A percentile compares a stretch with the other conserved stretches of the same genome.
Evolutionary conservation across 2,888 invertebrate genomes (phyloP).

Genomic region (Steinernema scapterisci): DNA sequence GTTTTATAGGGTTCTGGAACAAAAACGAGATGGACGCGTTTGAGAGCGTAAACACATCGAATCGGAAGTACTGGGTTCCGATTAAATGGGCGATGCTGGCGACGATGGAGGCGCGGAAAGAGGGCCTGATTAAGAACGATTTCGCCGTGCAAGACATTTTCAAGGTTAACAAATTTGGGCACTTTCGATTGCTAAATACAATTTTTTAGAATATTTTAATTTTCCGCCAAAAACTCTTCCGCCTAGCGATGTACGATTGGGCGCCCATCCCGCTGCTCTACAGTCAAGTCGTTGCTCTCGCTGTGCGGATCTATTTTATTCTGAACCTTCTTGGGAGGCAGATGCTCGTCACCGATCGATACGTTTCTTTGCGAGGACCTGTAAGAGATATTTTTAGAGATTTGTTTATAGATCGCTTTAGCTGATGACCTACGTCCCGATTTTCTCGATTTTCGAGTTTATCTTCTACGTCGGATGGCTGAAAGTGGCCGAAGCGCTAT

Average conservation of each 20-base stretch:
- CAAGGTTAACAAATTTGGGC: background rate
- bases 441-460: conserved; percentile 18
- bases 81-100: conserved; percentile 18
- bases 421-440: conserved; percentile 28
- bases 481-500: conserved; percentile 24
- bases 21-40: conserved; percentile 25
- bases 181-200: background rate
- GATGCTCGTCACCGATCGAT: conserved; percentile 21
- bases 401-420: background rate
- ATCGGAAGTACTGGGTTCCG: conserved; percentile 22
- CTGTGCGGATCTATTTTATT: conserved; percentile 2
- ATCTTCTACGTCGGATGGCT: conserved; percentile 22
- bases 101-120: conserved; percentile 2
- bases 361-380: background rate
- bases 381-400: background rate
- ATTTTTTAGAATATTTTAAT: background rate
- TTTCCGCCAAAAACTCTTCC: conserved; percentile 27
- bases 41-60: conserved; percentile 12
- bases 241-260: conserved; percentile 26
- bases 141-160: conserved; percentile 23
- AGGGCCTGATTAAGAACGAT: conserved; percentile 23
- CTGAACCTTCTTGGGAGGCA: conserved; percentile 5
- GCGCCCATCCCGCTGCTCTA: conserved; percentile 23
- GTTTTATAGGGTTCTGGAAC: conserved; percentile 12
- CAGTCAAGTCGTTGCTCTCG: conserved; percentile 18